Conservation (phyloP, 2,797 vertebrate species). For the Taenioides sp. region DNA sequence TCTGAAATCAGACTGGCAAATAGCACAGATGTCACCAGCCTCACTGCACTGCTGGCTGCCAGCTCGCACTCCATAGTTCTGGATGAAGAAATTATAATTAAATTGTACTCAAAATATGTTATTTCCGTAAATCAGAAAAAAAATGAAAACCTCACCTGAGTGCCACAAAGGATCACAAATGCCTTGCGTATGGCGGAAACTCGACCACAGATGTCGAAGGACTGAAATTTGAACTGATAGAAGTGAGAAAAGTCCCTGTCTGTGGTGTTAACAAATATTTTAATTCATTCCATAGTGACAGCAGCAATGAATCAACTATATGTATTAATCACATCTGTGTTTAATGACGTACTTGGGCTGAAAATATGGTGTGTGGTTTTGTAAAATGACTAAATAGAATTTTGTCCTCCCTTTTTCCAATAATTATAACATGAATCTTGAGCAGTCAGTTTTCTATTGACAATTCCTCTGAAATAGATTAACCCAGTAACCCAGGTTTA, state of each 20-base stretch:
- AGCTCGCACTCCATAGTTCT: conserved; percentile 92
- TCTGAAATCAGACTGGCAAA: conserved; percentile 95
- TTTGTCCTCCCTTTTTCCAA: neutral
- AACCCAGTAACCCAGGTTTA: neutral
- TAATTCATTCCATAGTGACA: neutral
- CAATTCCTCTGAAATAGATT: neutral
- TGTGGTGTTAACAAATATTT: neutral
- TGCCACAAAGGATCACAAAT: conserved; percentile 86
- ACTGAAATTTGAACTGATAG: conserved; percentile 71
- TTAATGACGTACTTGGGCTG: neutral
- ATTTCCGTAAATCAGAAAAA: neutral
- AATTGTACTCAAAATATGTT: neutral
- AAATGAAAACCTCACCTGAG: conserved; percentile 82
- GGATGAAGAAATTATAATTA: conserved; percentile 20
- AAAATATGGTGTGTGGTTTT: conserved; percentile 1
- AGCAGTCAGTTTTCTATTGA: neutral
- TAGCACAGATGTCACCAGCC: conserved; percentile 92
- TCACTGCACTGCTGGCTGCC: conserved; percentile 94
- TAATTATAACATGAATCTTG: too few relatives aligned
- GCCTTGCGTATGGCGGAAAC: conserved; percentile 90
- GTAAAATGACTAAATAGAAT: conserved; percentile 27
- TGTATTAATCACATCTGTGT: neutral
- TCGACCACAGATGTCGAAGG: conserved; percentile 93
- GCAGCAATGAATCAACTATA: conserved; percentile 22
- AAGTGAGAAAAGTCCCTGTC: neutral